Base-by-base conservation (phyloP, 2,113 vertebrate species). In the Acanthisitta chloris region DNA sequence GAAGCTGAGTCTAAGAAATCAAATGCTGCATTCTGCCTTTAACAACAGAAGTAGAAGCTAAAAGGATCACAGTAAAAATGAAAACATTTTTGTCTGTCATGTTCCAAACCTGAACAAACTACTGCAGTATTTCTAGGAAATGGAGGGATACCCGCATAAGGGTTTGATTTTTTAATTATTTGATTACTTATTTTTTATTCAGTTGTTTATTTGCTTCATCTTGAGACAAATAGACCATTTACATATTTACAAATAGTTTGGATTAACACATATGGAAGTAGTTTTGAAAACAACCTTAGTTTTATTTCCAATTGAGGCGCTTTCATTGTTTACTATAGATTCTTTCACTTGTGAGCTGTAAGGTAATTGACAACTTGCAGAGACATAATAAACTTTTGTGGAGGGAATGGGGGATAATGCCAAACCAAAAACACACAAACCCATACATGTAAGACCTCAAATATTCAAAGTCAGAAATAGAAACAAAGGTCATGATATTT, bases 371-470 rank as follows among this genome's bases (percentile, higher is more conserved):
- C 17, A 81, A 59, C 29, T 54, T 67, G 14, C 52, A 66, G 55
- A 92, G 38, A 18, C 21, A 36, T 10, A 58, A 55, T 1, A 89
- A 79, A 90, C 6, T 54, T 76, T 82, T 54, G 34, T 1, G 4
- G 4, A 1, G 12, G 1, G 0, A 8, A 12, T 29, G 38, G 4
- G 23, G 6, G 21, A 48, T 13, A 36, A 33, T 10, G 7, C 4
- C 18, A 54, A 79, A 48, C 15, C 3, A 34, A 17, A 43, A 70
- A 45, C 24, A 70, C 54, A 42, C 2, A 52, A 43, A 18, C 3
- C 11, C 12, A 33, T 58, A 33, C 12, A 31, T 7, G 13, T 25
- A 81, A 91, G 13, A 84, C 8, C 13, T 88, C 34, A 72, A 19
- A 17, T 55, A 14, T 62, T 87, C 33, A 55, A 90, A 93, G 40